These are phyloP conservation scores for Psilopogon haemacephalus DNA, from an alignment of 2,113 vertebrate genomes.

Conservation along the genomic window DNA sequence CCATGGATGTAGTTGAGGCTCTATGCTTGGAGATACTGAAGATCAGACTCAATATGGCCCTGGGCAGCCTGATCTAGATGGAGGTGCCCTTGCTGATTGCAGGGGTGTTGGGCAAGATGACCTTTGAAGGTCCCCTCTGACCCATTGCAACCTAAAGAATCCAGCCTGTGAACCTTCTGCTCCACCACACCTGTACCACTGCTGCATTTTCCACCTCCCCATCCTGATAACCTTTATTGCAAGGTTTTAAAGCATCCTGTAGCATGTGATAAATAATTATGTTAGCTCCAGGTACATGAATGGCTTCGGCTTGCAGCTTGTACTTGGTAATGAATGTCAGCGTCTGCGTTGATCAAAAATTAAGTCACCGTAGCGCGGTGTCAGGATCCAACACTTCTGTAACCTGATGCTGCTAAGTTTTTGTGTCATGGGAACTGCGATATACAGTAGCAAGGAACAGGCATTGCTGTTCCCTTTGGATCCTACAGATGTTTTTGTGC, in stretches of 20 bases:
- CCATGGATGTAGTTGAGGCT: no score
- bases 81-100: no score
- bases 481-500: background rate
- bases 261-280: background rate
- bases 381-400: background rate
- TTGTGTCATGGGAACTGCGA: background rate
- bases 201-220: background rate
- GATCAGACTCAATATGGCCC: no score
- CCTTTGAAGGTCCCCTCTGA: no score
- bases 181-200: background rate
- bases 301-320: background rate
- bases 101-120: no score
- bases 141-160: no score
- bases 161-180: background rate
- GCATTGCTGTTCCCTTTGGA: background rate
- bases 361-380: background rate
- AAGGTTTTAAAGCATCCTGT: background rate
- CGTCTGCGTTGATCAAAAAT: background rate
- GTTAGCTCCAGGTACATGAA: background rate
- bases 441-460: background rate
- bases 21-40: no score
- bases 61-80: no score
- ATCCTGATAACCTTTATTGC: background rate
- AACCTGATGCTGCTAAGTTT: slow-evolving; percentile 16
- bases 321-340: background rate